Base-by-base conservation (phyloP, 2,113 vertebrate species). In the Neodontobutis hainanensis region DNA sequence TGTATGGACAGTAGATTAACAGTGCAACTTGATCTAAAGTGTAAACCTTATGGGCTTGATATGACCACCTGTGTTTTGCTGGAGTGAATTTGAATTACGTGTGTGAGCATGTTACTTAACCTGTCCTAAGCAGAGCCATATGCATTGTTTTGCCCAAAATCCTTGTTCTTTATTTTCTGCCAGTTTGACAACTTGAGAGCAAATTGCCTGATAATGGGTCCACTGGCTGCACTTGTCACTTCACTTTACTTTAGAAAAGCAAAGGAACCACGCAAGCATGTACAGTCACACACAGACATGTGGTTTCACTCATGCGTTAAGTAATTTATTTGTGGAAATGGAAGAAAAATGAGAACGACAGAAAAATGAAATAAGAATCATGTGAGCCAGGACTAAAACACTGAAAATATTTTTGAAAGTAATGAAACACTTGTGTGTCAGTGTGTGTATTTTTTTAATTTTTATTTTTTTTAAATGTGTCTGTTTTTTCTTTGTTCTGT, bases 141-240 rank as follows among this genome's bases (percentile, higher is more conserved):
- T 95, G 94, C 82, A 84, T 80, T 81, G 77, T 68, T 79, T 78
- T 91, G 93, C 88, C 82, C 85, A 79, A 68, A 78, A 90, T 87
- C 73, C 46, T 61, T 86, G 80, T 88, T 91, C 80, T 90, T 87
- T 81, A 27, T 75, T 40, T 72, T 81, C 89, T 90, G 89, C 87
- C 66, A 84, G 53, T 51, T 8, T 4, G 53, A 83, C 87, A 85
- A 89, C 78, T 85, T 84, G 86, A 89, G 90, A 94, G 94, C 94
- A 95, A 94, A 94, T 92, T 94, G 92, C 88, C 88, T 88, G 88
- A 90, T 91, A 92, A 91, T 93, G 90, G 92, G 93, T 89, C 81
- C 82, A 78, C 88, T 90, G 87, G 89, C 83, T 90, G 92, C 66
- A 86, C 56, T 90, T 89, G 90, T 91, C 72, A 47, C 75, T 93